A percentile compares a stretch with the other conserved stretches of the same genome.
These are phyloP conservation scores for Balearica regulorum DNA, from an alignment of 2,797 vertebrate genomes.

Conservation along the genomic window DNA sequence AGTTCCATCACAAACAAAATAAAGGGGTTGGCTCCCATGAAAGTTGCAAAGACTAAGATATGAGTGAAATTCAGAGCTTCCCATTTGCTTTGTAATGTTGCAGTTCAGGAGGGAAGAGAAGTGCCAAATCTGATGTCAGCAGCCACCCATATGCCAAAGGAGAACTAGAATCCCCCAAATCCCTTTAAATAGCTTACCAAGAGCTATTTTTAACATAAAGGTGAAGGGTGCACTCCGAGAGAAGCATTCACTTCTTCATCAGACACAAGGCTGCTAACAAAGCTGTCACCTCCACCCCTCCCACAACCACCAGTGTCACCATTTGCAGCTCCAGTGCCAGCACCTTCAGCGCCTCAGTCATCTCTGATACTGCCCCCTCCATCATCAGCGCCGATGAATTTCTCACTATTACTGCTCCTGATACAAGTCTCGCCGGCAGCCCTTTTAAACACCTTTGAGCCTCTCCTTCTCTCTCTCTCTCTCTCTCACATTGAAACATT, in stretches of 20 bases:
- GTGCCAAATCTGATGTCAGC: not conserved
- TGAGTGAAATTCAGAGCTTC: not conserved
- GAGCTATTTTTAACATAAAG: conserved; percentile 9
- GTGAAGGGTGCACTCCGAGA: not conserved
- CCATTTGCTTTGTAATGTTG: not conserved
- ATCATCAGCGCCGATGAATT: conserved; percentile 26
- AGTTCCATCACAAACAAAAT: not conserved
- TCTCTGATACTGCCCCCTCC: conserved; percentile 10
- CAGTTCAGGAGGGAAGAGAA: not conserved
- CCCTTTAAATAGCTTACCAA: conserved; percentile 2
- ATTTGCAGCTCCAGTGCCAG: conserved; percentile 35
- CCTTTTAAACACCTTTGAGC: conserved; percentile 60
- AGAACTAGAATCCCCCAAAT: not conserved
- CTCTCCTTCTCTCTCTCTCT: not conserved
- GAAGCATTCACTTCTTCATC: conserved; percentile 12
- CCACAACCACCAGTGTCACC: conserved; percentile 33
- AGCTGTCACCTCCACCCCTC: conserved; percentile 38
- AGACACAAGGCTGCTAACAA: conserved; percentile 37
- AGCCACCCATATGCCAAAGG: not conserved
- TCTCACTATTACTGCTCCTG: conserved; percentile 14
- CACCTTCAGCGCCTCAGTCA: not conserved
- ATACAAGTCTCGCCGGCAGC: conserved; percentile 18
- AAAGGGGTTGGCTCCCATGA: not conserved
- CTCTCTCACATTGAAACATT: conserved; percentile 42
- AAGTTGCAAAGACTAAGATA: not conserved